Evolutionary conservation across 2,888 invertebrate species (phyloP).

Genomic region (Callyntrura guangdongensis): DNA sequence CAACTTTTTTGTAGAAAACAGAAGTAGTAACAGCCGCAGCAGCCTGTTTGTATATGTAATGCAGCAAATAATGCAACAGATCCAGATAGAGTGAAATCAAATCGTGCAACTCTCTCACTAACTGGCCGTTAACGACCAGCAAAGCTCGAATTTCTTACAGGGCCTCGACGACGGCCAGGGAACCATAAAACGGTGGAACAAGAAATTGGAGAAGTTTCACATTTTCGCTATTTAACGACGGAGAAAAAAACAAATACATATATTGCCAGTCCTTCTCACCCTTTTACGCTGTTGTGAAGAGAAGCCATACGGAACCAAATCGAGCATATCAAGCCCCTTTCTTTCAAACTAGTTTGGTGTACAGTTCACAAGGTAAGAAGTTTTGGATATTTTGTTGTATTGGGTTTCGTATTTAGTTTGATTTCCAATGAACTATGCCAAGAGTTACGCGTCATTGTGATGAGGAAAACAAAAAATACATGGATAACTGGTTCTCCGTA

Average conservation of each 20-base stretch:
- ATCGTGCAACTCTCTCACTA: background rate
- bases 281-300: background rate
- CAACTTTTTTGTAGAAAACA: background rate
- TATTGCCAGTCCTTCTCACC: conserved; percentile 15
- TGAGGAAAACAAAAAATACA: background rate
- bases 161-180: too few species aligned
- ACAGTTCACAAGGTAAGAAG: conserved; percentile 11
- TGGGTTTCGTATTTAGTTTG: background rate
- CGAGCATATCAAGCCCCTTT: conserved; percentile 67
- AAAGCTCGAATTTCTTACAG: conserved; percentile 34
- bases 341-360: background rate
- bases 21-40: too few species aligned
- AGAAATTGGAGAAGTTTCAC: conserved; percentile 60
- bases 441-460: background rate
- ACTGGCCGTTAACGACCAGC: conserved; percentile 65
- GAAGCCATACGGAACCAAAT: conserved; percentile 67
- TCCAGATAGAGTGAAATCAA: conserved; percentile 11
- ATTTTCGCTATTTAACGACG: background rate
- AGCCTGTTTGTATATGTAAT: background rate
- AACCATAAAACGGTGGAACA: background rate
- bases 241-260: background rate
- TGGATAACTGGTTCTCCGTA: too few species aligned
- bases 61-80: background rate
- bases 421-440: background rate
- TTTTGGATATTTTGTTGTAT: background rate